These are phyloP conservation scores for Agrypnia vestita DNA, from an alignment of 1,140 invertebrate genomes.

Conservation along the genomic window DNA sequence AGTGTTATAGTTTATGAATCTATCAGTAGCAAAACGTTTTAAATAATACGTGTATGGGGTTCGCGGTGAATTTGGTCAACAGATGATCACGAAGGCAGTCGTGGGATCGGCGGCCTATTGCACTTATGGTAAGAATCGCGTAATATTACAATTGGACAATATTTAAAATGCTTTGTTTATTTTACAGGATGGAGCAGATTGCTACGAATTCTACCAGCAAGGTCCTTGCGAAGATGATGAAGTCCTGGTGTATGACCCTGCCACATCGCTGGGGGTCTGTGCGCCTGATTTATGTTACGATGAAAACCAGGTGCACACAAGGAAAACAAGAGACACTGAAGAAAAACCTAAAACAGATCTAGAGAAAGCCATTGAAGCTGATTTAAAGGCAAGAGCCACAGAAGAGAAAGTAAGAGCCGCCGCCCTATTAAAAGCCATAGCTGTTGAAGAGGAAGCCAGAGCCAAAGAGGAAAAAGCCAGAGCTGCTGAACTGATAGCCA, in stretches of 20 bases:
- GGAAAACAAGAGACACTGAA: not conserved
- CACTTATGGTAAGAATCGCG: too few relatives aligned
- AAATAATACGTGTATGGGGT: too few relatives aligned
- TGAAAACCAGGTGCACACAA: not conserved
- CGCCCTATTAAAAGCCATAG: not conserved
- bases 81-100: too few relatives aligned
- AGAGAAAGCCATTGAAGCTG: not conserved
- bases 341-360: not conserved
- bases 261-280: slow-evolving; percentile 1
- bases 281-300: slow-evolving; percentile 10
- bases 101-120: too few relatives aligned
- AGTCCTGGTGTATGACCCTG: slow-evolving; percentile 19
- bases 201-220: slow-evolving; percentile 17
- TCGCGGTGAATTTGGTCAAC: too few relatives aligned
- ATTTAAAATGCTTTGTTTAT: too few relatives aligned
- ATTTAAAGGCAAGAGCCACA: not conserved
- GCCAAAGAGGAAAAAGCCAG: not conserved
- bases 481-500: not conserved
- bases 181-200: slow-evolving; percentile 29
- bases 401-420: not conserved
- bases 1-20: too few relatives aligned
- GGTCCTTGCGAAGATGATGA: slow-evolving; percentile 31
- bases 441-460: not conserved
- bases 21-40: too few relatives aligned
- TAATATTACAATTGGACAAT: too few relatives aligned